phyloP scores from a whole-genome alignment of 35 echinoderm and acorn worm species.

The Ptychodera flava region DNA sequence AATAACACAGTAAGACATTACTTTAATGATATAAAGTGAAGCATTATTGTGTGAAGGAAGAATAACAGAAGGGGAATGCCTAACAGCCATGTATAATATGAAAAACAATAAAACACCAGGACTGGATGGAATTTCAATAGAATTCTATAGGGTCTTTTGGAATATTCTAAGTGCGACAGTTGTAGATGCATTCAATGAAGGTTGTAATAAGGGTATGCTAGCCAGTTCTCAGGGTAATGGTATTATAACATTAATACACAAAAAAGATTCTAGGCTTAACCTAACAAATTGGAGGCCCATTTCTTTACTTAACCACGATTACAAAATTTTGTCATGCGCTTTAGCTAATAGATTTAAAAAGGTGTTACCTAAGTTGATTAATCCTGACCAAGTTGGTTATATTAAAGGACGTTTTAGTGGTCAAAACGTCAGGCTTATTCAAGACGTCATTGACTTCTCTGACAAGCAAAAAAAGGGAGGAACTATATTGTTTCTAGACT shows the following conservation, averaged over 20 bases:
- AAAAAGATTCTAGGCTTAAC: neutral
- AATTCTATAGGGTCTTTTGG: constrained; percentile 8
- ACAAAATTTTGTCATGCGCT: neutral
- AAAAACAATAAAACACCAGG: constrained; percentile 15
- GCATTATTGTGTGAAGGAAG: constrained; percentile 24
- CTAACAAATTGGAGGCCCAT: neutral
- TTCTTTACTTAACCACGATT: neutral
- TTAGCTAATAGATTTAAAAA: neutral
- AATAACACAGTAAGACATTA: no score
- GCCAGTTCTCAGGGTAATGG: neutral
- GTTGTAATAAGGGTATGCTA: neutral
- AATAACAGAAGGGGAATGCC: constrained; percentile 22
- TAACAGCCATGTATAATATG: constrained; percentile 22
- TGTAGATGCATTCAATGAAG: neutral
- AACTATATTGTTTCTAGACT: neutral
- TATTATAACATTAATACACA: neutral
- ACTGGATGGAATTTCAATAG: constrained; percentile 4
- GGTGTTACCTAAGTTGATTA: neutral
- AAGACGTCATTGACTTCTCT: neutral
- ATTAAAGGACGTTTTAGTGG: neutral
- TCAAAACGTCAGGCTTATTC: neutral
- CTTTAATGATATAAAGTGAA: constrained; percentile 12
- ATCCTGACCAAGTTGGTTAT: neutral
- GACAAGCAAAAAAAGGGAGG: neutral
- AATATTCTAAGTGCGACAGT: neutral